Percentiles rank a stretch among this genome's conserved stretches.
Evolutionary conservation across 2,113 vertebrate species (phyloP).

Genomic region (Pimephales promelas): DNA sequence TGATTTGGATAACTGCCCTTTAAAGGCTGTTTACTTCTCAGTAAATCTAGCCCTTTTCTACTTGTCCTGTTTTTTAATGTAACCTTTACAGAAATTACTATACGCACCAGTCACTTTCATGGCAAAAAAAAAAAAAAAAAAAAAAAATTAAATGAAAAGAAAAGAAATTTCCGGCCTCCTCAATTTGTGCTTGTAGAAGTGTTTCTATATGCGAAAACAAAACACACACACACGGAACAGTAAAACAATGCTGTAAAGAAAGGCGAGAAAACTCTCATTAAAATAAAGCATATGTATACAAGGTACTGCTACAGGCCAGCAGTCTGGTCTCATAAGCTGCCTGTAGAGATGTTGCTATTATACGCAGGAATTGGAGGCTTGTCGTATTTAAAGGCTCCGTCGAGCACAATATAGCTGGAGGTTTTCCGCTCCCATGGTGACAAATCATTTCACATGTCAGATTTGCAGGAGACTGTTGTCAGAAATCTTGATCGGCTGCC

Average conservation of each 20-base stretch:
- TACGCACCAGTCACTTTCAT: slow-evolving; percentile 78
- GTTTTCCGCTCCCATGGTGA: slow-evolving; percentile 18
- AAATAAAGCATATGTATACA: slow-evolving; percentile 8
- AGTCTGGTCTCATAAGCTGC: slow-evolving; percentile 29
- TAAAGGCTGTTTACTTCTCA: slow-evolving; percentile 85
- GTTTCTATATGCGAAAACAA: neutral
- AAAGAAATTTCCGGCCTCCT: slow-evolving; percentile 45
- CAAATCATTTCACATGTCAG: slow-evolving; percentile 35
- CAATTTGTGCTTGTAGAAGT: slow-evolving; percentile 57
- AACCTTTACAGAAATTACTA: slow-evolving; percentile 83
- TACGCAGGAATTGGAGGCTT: slow-evolving; percentile 27
- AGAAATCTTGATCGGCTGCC: slow-evolving; percentile 26
- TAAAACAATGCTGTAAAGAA: slow-evolving; percentile 10
- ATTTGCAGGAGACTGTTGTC: slow-evolving; percentile 29
- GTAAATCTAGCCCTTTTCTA: slow-evolving; percentile 81
- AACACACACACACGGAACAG: neutral
- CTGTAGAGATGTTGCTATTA: slow-evolving; percentile 18
- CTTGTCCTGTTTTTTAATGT: slow-evolving; percentile 82
- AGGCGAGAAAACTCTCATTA: slow-evolving; percentile 3
- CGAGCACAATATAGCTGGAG: slow-evolving; percentile 22
- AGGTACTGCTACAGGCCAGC: slow-evolving; percentile 4
- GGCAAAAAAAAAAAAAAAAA: slow-evolving; percentile 65
- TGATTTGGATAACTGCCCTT: slow-evolving; percentile 86
- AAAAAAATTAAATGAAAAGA: too few relatives aligned
- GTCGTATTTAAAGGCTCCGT: slow-evolving; percentile 18